A percentile compares a stretch with the other conserved stretches of the same genome.
These are phyloP conservation scores for Xylota segnis DNA, from an alignment of 2,888 invertebrate species.

Conservation along the genomic window DNA sequence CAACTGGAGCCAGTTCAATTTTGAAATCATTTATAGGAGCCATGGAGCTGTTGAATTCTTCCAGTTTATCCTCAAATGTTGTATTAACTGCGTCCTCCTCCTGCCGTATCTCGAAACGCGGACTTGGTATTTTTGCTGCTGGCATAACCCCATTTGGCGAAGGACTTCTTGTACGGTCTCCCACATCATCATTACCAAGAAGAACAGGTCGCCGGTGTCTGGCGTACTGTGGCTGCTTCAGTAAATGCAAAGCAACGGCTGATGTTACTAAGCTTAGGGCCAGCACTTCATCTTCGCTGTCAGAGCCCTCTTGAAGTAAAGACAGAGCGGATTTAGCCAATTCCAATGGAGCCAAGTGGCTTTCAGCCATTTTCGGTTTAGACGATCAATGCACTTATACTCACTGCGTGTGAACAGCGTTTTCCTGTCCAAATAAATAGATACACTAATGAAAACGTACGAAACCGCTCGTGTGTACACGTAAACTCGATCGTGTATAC, in stretches of 20 bases:
- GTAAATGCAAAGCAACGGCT: slow-evolving; percentile 62
- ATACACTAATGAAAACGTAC: slow-evolving; percentile 41
- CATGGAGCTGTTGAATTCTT: slow-evolving; percentile 24
- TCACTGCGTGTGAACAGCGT: slow-evolving; percentile 43
- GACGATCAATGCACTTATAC: not conserved
- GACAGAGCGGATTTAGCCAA: slow-evolving; percentile 54
- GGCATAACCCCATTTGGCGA: not conserved
- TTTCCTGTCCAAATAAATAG: slow-evolving; percentile 34
- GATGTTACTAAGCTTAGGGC: slow-evolving; percentile 66
- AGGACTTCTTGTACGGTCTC: slow-evolving; percentile 14
- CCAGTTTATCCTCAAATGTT: slow-evolving; percentile 11
- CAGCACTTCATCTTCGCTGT: slow-evolving; percentile 66
- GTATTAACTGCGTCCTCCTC: slow-evolving; percentile 5
- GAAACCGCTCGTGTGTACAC: slow-evolving; percentile 33
- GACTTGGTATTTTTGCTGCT: not conserved
- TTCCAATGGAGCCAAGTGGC: slow-evolving; percentile 43
- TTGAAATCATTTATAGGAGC: slow-evolving; percentile 47
- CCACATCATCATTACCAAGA: not conserved
- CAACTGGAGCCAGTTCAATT: slow-evolving; percentile 30
- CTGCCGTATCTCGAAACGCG: not conserved
- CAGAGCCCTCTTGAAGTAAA: slow-evolving; percentile 59
- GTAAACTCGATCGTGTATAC: slow-evolving; percentile 48
- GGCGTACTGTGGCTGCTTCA: slow-evolving; percentile 30
- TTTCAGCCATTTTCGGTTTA: slow-evolving; percentile 27
- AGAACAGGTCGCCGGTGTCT: slow-evolving; percentile 1